A percentile compares a stretch with the other conserved stretches of the same genome.
Evolutionary conservation across 1,140 invertebrate species (phyloP).

Genomic region (Ganaspis sp.): DNA sequence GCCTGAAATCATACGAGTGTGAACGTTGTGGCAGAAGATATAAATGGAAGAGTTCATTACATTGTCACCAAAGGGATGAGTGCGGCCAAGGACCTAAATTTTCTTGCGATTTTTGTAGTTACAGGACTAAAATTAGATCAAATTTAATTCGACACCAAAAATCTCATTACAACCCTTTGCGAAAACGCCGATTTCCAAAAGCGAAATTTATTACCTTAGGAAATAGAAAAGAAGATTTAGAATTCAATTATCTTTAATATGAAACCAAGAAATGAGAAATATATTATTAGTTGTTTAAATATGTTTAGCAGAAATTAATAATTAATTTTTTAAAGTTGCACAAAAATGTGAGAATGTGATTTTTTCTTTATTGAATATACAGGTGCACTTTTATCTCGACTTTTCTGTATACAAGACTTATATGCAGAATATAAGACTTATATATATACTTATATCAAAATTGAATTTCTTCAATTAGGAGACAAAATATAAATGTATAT

Average conservation of each 20-base stretch:
- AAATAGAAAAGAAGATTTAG: neutral
- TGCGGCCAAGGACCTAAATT: slow-evolving; percentile 72
- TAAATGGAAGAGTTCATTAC: slow-evolving; percentile 77
- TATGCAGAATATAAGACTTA: too few relatives aligned
- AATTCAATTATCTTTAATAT: neutral
- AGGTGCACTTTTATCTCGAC: too few relatives aligned
- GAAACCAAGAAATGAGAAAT: too few relatives aligned
- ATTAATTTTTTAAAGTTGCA: too few relatives aligned
- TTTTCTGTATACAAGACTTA: too few relatives aligned
- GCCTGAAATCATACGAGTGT: slow-evolving; percentile 67
- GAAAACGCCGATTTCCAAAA: slow-evolving; percentile 35
- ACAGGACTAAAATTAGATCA: slow-evolving; percentile 54
- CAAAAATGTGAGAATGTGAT: too few relatives aligned
- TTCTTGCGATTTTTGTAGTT: slow-evolving; percentile 69
- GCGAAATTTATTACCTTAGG: neutral
- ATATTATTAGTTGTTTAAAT: too few relatives aligned
- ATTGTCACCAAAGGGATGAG: slow-evolving; percentile 72
- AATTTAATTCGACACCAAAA: slow-evolving; percentile 54
- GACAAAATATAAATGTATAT: too few relatives aligned
- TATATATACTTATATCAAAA: too few relatives aligned
- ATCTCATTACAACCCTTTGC: slow-evolving; percentile 44
- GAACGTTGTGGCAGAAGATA: slow-evolving; percentile 79
- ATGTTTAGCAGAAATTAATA: too few relatives aligned
- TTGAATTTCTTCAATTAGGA: too few relatives aligned
- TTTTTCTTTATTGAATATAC: too few relatives aligned